phyloP scores from a whole-genome alignment of 2,888 invertebrate genomes.

The Aleiodes leptofemur region DNA sequence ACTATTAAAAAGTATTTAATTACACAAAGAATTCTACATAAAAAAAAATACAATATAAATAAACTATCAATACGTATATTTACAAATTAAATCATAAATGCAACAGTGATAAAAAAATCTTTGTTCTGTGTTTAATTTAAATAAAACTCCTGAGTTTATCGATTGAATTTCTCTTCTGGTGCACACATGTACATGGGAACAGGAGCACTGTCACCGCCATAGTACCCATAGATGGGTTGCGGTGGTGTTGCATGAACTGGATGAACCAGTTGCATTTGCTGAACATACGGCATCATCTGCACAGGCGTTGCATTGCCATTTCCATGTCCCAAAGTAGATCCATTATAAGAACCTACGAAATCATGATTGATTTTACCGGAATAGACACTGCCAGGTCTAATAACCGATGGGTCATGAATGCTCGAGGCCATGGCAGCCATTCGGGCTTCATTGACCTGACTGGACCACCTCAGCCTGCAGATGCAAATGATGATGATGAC shows the following conservation, averaged over 20 bases:
- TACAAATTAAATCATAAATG: constrained; percentile 10
- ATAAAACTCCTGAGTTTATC: constrained; percentile 58
- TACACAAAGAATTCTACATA: background rate
- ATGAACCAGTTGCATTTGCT: constrained; percentile 70
- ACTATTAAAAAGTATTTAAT: background rate
- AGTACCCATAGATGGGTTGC: constrained; percentile 72
- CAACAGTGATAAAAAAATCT: constrained; percentile 27
- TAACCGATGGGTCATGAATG: constrained; percentile 71
- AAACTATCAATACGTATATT: constrained; percentile 20
- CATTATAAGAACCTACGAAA: constrained; percentile 67
- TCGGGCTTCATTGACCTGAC: constrained; percentile 66
- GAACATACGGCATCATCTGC: constrained; percentile 71
- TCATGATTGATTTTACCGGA: constrained; percentile 71
- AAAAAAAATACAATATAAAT: background rate
- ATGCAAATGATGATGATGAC: constrained; percentile 93
- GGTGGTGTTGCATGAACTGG: constrained; percentile 57
- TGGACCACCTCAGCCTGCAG: constrained; percentile 85
- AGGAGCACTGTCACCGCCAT: constrained; percentile 64
- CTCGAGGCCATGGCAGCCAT: constrained; percentile 69
- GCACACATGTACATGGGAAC: constrained; percentile 70
- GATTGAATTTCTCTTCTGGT: constrained; percentile 70
- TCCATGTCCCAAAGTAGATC: constrained; percentile 68
- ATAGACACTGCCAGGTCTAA: constrained; percentile 69
- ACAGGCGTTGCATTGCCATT: constrained; percentile 63
- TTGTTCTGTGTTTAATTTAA: background rate